A percentile compares a stretch with the other conserved stretches of the same genome.
These are phyloP conservation scores for Pseudorhiza aurosa DNA, from an alignment of 30 jellyfish, hydroid and myxozoan species.

Conservation along the genomic window DNA sequence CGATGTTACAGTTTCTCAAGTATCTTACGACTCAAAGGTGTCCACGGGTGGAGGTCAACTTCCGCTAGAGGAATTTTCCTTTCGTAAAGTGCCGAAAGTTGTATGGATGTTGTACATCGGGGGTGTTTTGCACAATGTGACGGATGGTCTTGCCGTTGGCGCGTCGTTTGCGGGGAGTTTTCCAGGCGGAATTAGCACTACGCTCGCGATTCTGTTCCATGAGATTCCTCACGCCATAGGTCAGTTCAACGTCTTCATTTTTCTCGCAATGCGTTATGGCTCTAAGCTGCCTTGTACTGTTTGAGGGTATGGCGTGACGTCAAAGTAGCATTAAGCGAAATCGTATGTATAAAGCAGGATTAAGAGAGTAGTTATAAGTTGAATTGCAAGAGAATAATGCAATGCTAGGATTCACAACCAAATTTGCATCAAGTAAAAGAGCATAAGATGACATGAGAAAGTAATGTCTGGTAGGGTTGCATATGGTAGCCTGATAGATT, in stretches of 20 bases:
- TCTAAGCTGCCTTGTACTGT: no score
- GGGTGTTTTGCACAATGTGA: constrained; percentile 73
- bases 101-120: constrained; percentile 82
- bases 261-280: no score
- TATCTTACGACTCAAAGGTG: neutral
- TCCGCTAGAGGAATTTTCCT: neutral
- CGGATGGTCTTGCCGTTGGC: constrained; percentile 94
- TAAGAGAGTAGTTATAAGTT: no score
- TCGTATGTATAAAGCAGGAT: no score
- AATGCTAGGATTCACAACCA: no score
- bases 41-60: neutral
- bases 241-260: constrained; percentile 8
- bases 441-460: no score
- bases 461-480: no score
- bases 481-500: no score
- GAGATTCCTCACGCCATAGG: constrained; percentile 95
- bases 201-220: constrained; percentile 83
- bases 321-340: no score
- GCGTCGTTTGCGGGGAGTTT: constrained; percentile 90
- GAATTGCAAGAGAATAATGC: no score
- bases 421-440: no score
- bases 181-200: constrained; percentile 90
- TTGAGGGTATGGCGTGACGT: no score
- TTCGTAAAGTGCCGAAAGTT: constrained; percentile 60
- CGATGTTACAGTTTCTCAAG: neutral